Percentiles rank a stretch among this genome's conserved stretches.
Evolutionary conservation across 2,888 invertebrate species (phyloP).

Genomic region (Cylindroiulus punctatus): DNA sequence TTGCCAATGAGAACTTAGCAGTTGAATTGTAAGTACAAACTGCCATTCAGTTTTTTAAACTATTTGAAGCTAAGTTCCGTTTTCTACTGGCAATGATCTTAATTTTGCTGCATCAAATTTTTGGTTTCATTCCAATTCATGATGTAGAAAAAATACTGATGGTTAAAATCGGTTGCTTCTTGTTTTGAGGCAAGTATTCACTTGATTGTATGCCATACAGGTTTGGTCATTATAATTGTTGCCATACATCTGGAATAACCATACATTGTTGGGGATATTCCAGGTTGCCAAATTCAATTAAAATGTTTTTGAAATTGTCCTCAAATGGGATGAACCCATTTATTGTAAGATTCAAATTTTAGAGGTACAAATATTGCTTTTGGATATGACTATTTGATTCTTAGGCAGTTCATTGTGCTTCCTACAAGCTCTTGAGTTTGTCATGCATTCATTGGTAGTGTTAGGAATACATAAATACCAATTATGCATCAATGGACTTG

Average conservation of each 20-base stretch:
- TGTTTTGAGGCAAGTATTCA: not conserved
- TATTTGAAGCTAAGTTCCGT: not conserved
- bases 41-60: not conserved
- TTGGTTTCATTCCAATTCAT: not conserved
- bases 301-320: not conserved
- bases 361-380: not conserved
- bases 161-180: not conserved
- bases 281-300: slow-evolving; percentile 2
- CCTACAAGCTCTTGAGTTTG: not conserved
- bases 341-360: not conserved
- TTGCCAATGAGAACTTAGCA: not conserved
- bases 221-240: not conserved
- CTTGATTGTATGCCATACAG: not conserved
- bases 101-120: not conserved
- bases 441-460: not conserved
- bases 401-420: not conserved
- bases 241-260: not conserved
- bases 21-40: slow-evolving; percentile 29
- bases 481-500: not conserved
- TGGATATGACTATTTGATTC: not conserved
- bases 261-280: not conserved
- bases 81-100: slow-evolving; percentile 12
- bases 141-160: not conserved
- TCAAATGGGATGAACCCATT: slow-evolving; percentile 36
- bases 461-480: not conserved